These are phyloP conservation scores for Drosophila varians DNA, from an alignment of 1,140 invertebrate species.

Conservation along the genomic window DNA sequence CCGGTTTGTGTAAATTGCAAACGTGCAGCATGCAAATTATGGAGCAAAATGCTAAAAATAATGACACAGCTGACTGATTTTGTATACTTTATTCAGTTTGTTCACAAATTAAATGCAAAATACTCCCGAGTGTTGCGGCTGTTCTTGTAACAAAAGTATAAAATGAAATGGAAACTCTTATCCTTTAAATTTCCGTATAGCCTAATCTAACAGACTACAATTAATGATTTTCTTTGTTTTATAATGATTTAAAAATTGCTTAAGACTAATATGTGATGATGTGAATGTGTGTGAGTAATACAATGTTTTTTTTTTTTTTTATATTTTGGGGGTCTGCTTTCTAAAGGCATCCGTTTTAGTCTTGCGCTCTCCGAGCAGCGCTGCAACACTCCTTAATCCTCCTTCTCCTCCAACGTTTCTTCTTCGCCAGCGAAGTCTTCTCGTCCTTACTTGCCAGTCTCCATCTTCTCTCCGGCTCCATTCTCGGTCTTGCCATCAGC, in stretches of 20 bases:
- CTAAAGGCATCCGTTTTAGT: slow-evolving; percentile 39
- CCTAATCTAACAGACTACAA: slow-evolving; percentile 44
- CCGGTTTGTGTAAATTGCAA: slow-evolving; percentile 21
- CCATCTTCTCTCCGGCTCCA: slow-evolving; percentile 66
- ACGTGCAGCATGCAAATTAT: background rate
- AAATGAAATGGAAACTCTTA: slow-evolving; percentile 30
- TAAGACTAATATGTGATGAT: slow-evolving; percentile 52
- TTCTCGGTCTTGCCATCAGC: slow-evolving; percentile 59
- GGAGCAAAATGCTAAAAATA: background rate
- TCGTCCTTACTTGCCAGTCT: slow-evolving; percentile 60
- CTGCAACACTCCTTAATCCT: slow-evolving; percentile 34
- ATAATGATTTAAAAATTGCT: slow-evolving; percentile 48
- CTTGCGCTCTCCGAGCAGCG: slow-evolving; percentile 64
- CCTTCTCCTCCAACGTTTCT: slow-evolving; percentile 18
- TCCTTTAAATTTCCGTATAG: slow-evolving; percentile 23
- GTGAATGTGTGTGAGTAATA: slow-evolving; percentile 34
- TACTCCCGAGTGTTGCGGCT: slow-evolving; percentile 37
- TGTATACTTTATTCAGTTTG: slow-evolving; percentile 39
- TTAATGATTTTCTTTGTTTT: slow-evolving; percentile 16
- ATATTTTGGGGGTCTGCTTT: background rate
- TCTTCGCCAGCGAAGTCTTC: slow-evolving; percentile 30
- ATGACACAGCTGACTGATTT: slow-evolving; percentile 3
- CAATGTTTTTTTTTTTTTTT: slow-evolving; percentile 3
- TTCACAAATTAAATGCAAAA: slow-evolving; percentile 59
- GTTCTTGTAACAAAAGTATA: slow-evolving; percentile 49